phyloP scores from a whole-genome alignment of 2,888 invertebrate species.

The Phrixothrix hirtus region DNA sequence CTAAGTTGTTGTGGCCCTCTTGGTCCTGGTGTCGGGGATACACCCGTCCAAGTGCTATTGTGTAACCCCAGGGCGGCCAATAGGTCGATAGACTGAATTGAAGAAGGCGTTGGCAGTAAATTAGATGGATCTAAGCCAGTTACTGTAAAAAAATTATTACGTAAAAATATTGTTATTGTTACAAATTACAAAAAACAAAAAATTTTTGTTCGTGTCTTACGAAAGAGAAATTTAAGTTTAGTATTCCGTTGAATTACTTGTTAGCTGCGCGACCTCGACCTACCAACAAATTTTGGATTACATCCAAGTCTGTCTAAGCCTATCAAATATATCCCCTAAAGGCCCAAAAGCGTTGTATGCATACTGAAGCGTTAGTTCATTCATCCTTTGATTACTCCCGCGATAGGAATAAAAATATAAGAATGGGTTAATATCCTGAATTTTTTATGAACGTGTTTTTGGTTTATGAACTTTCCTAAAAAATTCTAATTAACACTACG shows the following conservation, averaged over 20 bases:
- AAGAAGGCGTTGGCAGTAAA: constrained; percentile 45
- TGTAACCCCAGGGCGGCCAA: constrained; percentile 78
- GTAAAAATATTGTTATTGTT: no score
- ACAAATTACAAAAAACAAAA: no score
- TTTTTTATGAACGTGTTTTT: no score
- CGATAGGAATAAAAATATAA: background rate
- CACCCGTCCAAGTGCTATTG: constrained; percentile 74
- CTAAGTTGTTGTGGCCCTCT: constrained; percentile 71
- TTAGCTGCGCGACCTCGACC: background rate
- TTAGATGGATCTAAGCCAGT: constrained; percentile 60
- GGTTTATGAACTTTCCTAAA: no score
- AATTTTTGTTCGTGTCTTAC: no score
- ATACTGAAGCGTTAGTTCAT: background rate
- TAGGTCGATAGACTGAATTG: constrained; percentile 68
- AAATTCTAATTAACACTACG: no score
- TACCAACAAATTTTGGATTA: background rate
- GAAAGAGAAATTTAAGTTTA: background rate
- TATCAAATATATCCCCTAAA: background rate
- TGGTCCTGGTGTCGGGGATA: constrained; percentile 64
- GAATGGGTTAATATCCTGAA: no score
- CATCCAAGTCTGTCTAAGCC: background rate
- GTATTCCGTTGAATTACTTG: background rate
- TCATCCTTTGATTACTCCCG: background rate
- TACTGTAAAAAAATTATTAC: constrained; percentile 60
- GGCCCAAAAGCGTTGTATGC: background rate